Evolutionary conservation across 2,888 invertebrate genomes (phyloP).

Genomic region (Tribolium freemani): DNA sequence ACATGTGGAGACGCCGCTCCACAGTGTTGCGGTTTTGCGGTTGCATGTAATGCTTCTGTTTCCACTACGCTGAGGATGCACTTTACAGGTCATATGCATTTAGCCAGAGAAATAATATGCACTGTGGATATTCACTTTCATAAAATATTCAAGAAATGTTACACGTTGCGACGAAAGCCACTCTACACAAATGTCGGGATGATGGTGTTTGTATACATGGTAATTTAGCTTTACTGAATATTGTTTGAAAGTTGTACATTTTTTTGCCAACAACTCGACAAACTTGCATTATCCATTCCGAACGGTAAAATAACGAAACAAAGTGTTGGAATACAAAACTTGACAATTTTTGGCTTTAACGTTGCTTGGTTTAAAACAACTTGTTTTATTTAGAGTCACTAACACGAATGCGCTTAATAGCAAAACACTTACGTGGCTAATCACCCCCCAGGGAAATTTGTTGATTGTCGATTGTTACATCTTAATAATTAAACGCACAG

Average conservation of each 20-base stretch:
- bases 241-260: not conserved
- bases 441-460: constrained; percentile 50
- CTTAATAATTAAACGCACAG: constrained; percentile 49
- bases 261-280: too few relatives aligned
- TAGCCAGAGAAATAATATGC: constrained; percentile 33
- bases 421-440: constrained; percentile 44
- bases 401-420: constrained; percentile 35
- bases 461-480: constrained; percentile 50
- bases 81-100: constrained; percentile 45
- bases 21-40: constrained; percentile 47
- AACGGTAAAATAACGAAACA: too few relatives aligned
- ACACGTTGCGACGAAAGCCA: constrained; percentile 17
- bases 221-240: not conserved
- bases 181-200: constrained; percentile 13
- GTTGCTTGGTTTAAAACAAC: not conserved
- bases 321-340: too few relatives aligned
- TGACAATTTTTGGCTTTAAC: not conserved
- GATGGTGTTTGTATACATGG: not conserved
- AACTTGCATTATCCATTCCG: too few relatives aligned
- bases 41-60: constrained; percentile 47
- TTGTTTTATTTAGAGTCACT: constrained; percentile 39
- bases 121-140: constrained; percentile 26
- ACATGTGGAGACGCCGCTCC: constrained; percentile 41
- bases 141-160: constrained; percentile 41
- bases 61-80: constrained; percentile 47